Evolutionary conservation across 2,113 vertebrate genomes (phyloP), one percentile per base, ranked within the genome.

Genomic region (Ophthalmolycus amberensis): DNA sequence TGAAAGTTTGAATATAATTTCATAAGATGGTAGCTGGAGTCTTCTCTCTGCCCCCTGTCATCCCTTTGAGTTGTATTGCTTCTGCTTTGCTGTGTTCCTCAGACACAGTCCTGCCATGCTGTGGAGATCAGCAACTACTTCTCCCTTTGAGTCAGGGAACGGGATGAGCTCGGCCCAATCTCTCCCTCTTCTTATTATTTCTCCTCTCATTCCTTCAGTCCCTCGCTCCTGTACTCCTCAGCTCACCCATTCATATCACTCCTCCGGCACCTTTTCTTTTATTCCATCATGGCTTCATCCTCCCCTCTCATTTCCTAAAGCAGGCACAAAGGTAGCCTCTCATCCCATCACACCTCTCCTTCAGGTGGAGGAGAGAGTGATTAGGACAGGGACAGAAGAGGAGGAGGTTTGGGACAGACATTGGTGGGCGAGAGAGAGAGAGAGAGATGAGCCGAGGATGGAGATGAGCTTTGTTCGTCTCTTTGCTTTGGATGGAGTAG

Each of bases 91-190:
- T 32, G 58, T 40, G 58, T 42, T 32, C 77, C 56, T 29, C 38
- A 20, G 75, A 68, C 62, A 66, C 77, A 25, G 27, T 20, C 16
- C 27, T 65, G 20, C 37, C 37, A 29, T 59, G 68, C 50, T 59
- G 64, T 54, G 44, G 52, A 85, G 85, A 89, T 86, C 83, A 89
- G 85, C 75, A 80, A 87, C 84, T 90, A 73, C 58, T 62, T 68
- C 58, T 63, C 44, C 75, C 75, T 27, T 77, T 69, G 69, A 86
- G 66, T 63, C 50, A 25, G 54, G 70, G 63, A 70, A 79, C n/a
- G 59, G 62, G 78, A 77, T 42, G 50, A 76, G 56, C 75, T 42
- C 7, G 20, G 10, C n/a, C 60, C 70, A 54, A 37, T 75, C 65
- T 64, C 37, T 22, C 38, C 37, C 71, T 69, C 59, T 50, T 69